Evolutionary conservation across 2,888 invertebrate genomes (phyloP).

Genomic region (Drosophila colorata): DNA sequence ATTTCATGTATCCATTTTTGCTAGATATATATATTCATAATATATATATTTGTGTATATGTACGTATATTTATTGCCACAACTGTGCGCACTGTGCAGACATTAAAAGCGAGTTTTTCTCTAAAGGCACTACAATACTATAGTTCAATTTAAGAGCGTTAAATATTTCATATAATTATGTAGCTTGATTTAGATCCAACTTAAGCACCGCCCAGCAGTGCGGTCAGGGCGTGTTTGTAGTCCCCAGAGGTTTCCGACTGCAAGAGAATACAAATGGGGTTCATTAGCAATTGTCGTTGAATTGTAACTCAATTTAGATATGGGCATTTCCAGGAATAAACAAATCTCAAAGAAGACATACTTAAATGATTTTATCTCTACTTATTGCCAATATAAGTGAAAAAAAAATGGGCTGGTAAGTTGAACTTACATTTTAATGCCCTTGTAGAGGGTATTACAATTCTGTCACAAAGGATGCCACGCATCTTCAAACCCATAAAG

Average conservation of each 20-base stretch:
- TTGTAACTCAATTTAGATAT: background rate
- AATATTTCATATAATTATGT: slow-evolving; percentile 20
- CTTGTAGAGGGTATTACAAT: too few relatives aligned
- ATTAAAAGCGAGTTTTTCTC: slow-evolving; percentile 48
- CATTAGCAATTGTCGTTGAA: background rate
- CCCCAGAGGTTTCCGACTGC: slow-evolving; percentile 87
- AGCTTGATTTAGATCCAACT: slow-evolving; percentile 5
- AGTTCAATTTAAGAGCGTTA: slow-evolving; percentile 16
- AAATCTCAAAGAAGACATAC: background rate
- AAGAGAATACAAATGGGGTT: slow-evolving; percentile 29
- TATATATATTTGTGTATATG: slow-evolving; percentile 1
- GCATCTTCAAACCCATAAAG: too few relatives aligned
- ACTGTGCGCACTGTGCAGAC: slow-evolving; percentile 49
- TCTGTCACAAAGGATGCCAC: too few relatives aligned
- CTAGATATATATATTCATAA: slow-evolving; percentile 6
- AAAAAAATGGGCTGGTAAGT: too few relatives aligned
- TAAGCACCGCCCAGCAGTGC: slow-evolving; percentile 84
- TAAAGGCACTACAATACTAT: background rate
- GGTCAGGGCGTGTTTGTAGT: slow-evolving; percentile 86
- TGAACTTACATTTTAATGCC: too few relatives aligned
- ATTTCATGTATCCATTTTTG: slow-evolving; percentile 19
- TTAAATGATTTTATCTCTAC: background rate
- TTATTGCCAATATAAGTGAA: too few relatives aligned
- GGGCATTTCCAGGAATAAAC: slow-evolving; percentile 10
- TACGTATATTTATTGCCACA: slow-evolving; percentile 47